A percentile compares a stretch with the other conserved stretches of the same genome.
Conservation (phyloP, 2,888 invertebrate species). For the Heterodera filipjevi region DNA sequence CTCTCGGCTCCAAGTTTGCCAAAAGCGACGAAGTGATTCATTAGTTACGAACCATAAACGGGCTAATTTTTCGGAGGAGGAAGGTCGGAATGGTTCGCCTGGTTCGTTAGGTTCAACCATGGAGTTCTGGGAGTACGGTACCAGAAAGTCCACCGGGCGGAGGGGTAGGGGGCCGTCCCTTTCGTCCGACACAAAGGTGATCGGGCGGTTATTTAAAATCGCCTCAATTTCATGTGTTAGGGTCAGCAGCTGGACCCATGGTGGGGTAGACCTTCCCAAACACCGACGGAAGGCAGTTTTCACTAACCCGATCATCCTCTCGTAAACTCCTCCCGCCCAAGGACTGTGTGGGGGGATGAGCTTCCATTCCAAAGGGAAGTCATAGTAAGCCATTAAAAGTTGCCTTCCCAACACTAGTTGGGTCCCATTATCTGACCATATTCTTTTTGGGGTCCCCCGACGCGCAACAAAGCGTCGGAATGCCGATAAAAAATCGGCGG, state of each 20-base stretch:
- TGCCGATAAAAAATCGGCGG: background rate
- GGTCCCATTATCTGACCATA: conserved; percentile 45
- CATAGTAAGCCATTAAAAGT: background rate
- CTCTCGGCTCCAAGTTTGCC: conserved; percentile 7
- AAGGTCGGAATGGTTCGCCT: background rate
- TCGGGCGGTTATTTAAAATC: conserved; percentile 28
- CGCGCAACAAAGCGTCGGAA: conserved; percentile 45
- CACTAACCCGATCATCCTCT: background rate
- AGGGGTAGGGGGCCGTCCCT: background rate
- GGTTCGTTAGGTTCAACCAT: background rate
- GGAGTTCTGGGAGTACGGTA: conserved; percentile 21
- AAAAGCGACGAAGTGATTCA: background rate
- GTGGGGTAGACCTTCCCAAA: background rate
- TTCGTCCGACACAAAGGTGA: conserved; percentile 10
- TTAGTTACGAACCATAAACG: background rate
- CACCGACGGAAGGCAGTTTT: background rate
- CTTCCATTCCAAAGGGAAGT: background rate
- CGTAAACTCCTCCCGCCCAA: conserved; percentile 13
- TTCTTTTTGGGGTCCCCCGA: conserved; percentile 57
- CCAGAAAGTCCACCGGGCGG: conserved; percentile 24
- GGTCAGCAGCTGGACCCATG: conserved; percentile 17
- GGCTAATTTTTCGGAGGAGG: background rate
- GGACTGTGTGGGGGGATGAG: background rate
- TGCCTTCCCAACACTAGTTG: background rate
- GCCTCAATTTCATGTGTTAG: conserved; percentile 27